Base-by-base conservation (phyloP, 1,140 invertebrate species). In the Hestina assimilis region DNA sequence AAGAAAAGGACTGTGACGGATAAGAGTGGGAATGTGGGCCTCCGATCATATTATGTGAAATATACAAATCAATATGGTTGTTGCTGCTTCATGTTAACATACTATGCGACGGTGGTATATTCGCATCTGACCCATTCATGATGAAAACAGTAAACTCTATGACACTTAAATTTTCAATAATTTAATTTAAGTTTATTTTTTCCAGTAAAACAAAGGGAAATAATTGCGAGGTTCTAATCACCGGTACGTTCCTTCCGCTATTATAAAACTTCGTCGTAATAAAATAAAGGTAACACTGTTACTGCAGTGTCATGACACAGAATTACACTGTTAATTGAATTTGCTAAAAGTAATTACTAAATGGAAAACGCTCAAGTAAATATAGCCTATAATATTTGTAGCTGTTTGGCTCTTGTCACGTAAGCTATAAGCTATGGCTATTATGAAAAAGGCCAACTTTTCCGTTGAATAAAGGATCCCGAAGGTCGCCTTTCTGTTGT, bases 401-500 rank as follows among this genome's bases (percentile, higher is more conserved):
- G 41, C 46, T 54, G 38, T 50, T 55, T 56, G 31, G 40, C 42
- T 61, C 42, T 45, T 46, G 53, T 50, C 52, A 54, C 40, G 20
- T 58, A 47, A 17, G 48, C 43, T 58, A 35, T 50, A 55, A 58
- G 63, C 50, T 60, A 41, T 20, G 24, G 24, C 59, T 48, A 66
- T 67, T 67, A 67, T 70, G 33, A 67, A 61, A 62, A 65, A 59
- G 59, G 69, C 75, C 68, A 72, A 66, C 61, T 72, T 71, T 69
- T 72, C 67, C 54, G 61, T 29, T 64, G 68, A 71, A 74, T 75
- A 67, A 67, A 72, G 63, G 71, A 65, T 42, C 65, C 62, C 57
- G 75, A 82, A 82, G 81, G 81, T 75, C 68, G 67, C 29, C 45
- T 56, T 56, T 66, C 60, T 61, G 61, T 63, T 71, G 61, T 75